Evolutionary conservation across 2,888 invertebrate genomes (phyloP), one percentile per base, ranked within the genome.

Genomic region (Perizoma flavofasciatum): DNA sequence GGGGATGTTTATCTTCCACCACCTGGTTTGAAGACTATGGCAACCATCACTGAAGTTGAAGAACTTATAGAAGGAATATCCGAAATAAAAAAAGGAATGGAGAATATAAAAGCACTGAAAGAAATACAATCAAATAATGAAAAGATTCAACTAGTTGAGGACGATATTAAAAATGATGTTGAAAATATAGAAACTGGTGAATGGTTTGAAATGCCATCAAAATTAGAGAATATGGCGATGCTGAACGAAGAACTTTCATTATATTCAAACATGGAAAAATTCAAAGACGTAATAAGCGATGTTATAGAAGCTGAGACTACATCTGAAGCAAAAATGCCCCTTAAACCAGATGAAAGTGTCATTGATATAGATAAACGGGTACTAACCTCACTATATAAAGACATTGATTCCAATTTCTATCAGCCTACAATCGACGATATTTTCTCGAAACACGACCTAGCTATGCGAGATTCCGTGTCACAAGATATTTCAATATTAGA

Each of bases 181-280:
- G n/a, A 6, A 5, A 47, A 55, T 37, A 48, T 43, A 35, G 48
- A 55, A 55, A 35, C 48, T 22, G 48, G 43, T 8, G 55, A 55
- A 49, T 55, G 43, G 49, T 55, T 55, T 44, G 55, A 55, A 49
- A 49, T 49, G n/a, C 6, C 48, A 49, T 43, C 43, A 5, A 43
- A 37, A 8, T 8, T 44, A 37, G 22, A 6, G 5, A 35, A 55
- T 10, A 49, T 4, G 4, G 22, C 9, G 22, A 40, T 8, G 4
- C 4, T 37, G 10, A 37, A 35, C n/a, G 10, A 32, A 37, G 3
- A 37, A 6, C 10, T 8, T 7, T 44, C 44, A 22, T 41, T 40
- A 10, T 49, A 35, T 9, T 44, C 35, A 4, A 55, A 44, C 10
- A 22, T 43, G 8, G 37, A 55, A 37, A 22, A 49, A 34, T 44